Percentiles rank a stretch among this genome's conserved stretches.
phyloP scores from a whole-genome alignment of 2,113 vertebrate genomes.

The Callospermophilus lateralis region DNA sequence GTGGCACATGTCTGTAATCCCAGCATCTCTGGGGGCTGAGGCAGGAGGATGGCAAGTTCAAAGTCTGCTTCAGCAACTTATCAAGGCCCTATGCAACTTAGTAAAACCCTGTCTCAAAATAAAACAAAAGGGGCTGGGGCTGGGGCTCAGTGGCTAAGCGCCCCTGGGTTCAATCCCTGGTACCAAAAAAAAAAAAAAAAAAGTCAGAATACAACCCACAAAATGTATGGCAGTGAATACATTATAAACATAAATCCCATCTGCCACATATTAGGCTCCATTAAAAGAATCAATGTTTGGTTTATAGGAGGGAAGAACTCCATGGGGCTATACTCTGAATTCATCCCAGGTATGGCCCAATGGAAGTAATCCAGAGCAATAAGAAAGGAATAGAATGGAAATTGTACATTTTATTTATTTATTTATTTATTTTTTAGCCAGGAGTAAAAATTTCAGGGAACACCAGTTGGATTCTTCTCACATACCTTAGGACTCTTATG shows the following conservation, averaged over 20 bases:
- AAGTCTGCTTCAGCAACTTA: too few relatives aligned
- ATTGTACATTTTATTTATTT: not conserved
- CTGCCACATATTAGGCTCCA: not conserved
- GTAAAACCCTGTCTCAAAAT: too few relatives aligned
- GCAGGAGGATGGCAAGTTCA: too few relatives aligned
- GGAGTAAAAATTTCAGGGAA: not conserved
- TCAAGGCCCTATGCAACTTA: too few relatives aligned
- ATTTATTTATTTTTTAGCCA: not conserved
- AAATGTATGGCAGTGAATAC: not conserved
- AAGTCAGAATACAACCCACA: not conserved
- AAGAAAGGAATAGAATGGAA: not conserved
- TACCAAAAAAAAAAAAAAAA: too few relatives aligned
- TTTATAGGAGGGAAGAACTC: not conserved
- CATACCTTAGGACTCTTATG: not conserved
- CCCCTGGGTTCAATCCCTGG: too few relatives aligned
- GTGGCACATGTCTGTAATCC: too few relatives aligned
- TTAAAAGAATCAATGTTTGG: constrained; percentile 17
- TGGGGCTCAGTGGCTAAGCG: too few relatives aligned
- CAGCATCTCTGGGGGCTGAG: too few relatives aligned
- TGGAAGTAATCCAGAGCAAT: not conserved
- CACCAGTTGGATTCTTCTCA: not conserved
- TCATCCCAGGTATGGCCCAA: not conserved
- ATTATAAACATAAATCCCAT: not conserved
- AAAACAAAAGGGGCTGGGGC: too few relatives aligned
- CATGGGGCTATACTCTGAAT: not conserved